Percentiles rank a stretch among this genome's conserved stretches.
Evolutionary conservation across 2,888 invertebrate species (phyloP).

Genomic region (Smittia sp.): DNA sequence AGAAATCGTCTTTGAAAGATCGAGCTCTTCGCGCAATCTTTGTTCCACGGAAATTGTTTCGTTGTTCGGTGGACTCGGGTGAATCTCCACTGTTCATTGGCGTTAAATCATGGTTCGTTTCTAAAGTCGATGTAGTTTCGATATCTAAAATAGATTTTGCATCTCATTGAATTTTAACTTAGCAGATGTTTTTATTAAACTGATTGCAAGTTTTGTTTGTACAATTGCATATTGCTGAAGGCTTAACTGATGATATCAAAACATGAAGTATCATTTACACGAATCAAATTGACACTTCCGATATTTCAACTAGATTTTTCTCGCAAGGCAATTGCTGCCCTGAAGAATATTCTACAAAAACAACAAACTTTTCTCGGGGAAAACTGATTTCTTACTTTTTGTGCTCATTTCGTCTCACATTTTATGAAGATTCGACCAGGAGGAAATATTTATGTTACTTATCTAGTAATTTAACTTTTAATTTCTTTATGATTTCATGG

Average conservation of each 20-base stretch:
- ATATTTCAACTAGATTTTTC: no score
- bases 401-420: neutral
- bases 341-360: no score
- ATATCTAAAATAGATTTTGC: neutral
- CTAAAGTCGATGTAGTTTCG: neutral
- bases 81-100: neutral
- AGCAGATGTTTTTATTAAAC: no score
- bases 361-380: no score
- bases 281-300: no score
- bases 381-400: neutral
- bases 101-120: neutral
- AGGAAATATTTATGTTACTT: neutral
- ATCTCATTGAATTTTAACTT: no score
- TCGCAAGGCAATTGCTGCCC: no score
- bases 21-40: conserved; percentile 83
- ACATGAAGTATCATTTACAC: no score
- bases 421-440: neutral
- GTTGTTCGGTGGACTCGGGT: conserved; percentile 57
- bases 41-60: conserved; percentile 75
- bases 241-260: no score
- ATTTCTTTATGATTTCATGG: neutral
- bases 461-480: neutral
- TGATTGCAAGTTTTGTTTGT: no score
- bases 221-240: no score
- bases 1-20: conserved; percentile 89